Evolutionary conservation across 2,888 invertebrate genomes (phyloP), one percentile per base, ranked within the genome.

Genomic region (Patella depressa): DNA sequence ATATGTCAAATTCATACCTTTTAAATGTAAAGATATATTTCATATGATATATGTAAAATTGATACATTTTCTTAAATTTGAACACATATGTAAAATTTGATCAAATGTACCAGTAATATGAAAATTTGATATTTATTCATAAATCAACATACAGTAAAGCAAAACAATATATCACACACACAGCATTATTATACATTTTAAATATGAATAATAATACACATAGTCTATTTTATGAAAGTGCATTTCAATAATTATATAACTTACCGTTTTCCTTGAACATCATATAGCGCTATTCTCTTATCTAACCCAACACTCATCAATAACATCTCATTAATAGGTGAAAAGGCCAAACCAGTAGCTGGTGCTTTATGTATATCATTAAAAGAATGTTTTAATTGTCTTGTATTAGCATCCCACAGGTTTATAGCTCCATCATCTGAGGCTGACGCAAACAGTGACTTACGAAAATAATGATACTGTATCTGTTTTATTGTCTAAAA

Each of bases 271-370:
- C 81, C 83, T 59, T 88, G 85, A 1, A 88, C 84, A 82, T 92
- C 92, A 81, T 91, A 91, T 79, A 88, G 90, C 59, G 90, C 86
- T 53, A 92, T 86, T 53, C 89, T 85, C 81, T 92, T 92, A 83
- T 92, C 92, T 59, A 92, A 88, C 0, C 92, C 92, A 2, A 90
- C 91, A 79, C 90, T 91, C 80, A 90, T 86, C 75, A 92, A 85
- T 54, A 92, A 85, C 78, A 90, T 87, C 65, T 91, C 89, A 81
- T 92, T 92, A 78, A 91, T 85, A 1, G 92, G 92, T n/a, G 92
- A 92, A 82, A 92, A 92, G n/a, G 89, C 87, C 14, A 92, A 84
- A 9, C 89, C 90, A 2, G 89, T 89, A 17, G 90, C 91, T 1
- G 92, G 91, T 12, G 92, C 90, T 17, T 83, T 80, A 84, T 92